phyloP scores from a whole-genome alignment of 2,888 invertebrate species.

The Acholoe squamosa region DNA sequence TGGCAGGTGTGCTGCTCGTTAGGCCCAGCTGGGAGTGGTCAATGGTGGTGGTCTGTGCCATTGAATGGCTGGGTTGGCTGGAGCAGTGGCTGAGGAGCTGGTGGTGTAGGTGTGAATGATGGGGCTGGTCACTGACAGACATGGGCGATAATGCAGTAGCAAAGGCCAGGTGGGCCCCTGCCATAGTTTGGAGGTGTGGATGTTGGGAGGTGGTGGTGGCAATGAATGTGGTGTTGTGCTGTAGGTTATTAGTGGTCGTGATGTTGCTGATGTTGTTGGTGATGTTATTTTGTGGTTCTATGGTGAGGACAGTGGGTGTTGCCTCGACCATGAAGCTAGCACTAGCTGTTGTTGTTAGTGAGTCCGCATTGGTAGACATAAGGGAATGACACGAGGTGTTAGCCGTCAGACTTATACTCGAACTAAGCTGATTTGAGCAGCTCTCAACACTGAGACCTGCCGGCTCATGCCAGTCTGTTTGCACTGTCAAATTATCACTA shows the following conservation, averaged over 20 bases:
- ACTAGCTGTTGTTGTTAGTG: slow-evolving; percentile 41
- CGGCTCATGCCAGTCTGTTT: slow-evolving; percentile 47
- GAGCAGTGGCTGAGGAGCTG: slow-evolving; percentile 3
- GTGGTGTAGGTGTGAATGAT: slow-evolving; percentile 8
- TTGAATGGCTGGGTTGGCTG: background rate
- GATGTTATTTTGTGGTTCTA: slow-evolving; percentile 47
- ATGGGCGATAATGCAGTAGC: background rate
- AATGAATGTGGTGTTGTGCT: background rate
- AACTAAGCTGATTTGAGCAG: background rate
- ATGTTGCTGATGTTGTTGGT: slow-evolving; percentile 11
- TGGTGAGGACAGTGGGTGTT: slow-evolving; percentile 48
- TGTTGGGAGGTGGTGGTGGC: slow-evolving; percentile 2
- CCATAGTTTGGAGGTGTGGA: background rate
- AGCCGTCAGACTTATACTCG: background rate
- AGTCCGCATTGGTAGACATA: background rate
- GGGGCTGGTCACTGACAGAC: background rate
- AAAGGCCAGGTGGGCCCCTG: background rate
- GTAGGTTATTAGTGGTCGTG: background rate
- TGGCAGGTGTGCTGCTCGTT: slow-evolving; percentile 32
- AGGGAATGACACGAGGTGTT: slow-evolving; percentile 30
- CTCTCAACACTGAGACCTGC: slow-evolving; percentile 4
- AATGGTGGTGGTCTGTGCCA: slow-evolving; percentile 49
- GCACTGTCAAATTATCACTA: slow-evolving; percentile 46
- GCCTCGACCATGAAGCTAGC: slow-evolving; percentile 49
- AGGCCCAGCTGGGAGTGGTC: slow-evolving; percentile 51